phyloP scores from a whole-genome alignment of 2,888 invertebrate genomes.

The Hybos culiciformis region DNA sequence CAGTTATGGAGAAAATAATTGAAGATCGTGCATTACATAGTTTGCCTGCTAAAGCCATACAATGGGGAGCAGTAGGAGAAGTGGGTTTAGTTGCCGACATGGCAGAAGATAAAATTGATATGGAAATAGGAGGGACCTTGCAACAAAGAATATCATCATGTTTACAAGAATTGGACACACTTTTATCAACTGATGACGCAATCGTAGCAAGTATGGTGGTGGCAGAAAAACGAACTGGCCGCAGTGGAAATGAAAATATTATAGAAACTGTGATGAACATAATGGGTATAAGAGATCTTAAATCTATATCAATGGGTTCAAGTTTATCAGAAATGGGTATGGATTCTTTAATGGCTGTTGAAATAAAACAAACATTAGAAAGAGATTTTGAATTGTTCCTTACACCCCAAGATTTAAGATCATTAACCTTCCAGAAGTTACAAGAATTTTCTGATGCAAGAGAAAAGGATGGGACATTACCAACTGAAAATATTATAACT shows the following conservation, averaged over 20 bases:
- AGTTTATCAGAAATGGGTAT: slow-evolving; percentile 84
- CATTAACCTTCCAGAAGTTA: slow-evolving; percentile 50
- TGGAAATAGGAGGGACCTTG: slow-evolving; percentile 64
- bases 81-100: slow-evolving; percentile 68
- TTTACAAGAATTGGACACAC: slow-evolving; percentile 53
- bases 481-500: slow-evolving; percentile 27
- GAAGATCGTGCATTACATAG: slow-evolving; percentile 56
- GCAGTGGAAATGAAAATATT: slow-evolving; percentile 47
- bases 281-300: slow-evolving; percentile 53
- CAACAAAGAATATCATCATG: slow-evolving; percentile 79
- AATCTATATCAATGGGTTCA: slow-evolving; percentile 53
- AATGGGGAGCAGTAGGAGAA: slow-evolving; percentile 91
- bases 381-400: slow-evolving; percentile 77
- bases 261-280: slow-evolving; percentile 60
- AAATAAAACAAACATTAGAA: slow-evolving; percentile 86
- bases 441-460: slow-evolving; percentile 27
- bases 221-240: slow-evolving; percentile 60
- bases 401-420: slow-evolving; percentile 72
- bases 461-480: slow-evolving; percentile 22
- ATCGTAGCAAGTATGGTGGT: slow-evolving; percentile 75
- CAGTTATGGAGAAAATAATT: slow-evolving; percentile 77
- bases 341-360: slow-evolving; percentile 95
- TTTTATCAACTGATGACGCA: slow-evolving; percentile 55
- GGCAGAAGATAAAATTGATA: slow-evolving; percentile 52
- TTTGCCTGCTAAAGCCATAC: slow-evolving; percentile 67